phyloP scores from a whole-genome alignment of 2,888 invertebrate species.

The Pocota personata region DNA sequence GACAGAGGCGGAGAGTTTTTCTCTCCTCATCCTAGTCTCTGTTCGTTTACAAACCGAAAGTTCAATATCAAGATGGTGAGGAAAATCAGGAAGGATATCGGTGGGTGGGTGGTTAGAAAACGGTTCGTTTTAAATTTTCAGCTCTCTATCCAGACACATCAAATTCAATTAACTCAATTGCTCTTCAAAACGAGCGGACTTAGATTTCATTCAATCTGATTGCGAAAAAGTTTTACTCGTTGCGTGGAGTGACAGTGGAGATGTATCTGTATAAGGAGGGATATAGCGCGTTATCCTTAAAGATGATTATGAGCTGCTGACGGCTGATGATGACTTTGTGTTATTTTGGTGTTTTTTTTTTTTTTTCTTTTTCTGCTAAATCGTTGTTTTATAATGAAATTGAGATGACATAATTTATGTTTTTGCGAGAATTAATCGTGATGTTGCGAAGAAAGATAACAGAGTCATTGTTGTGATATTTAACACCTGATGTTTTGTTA shows the following conservation, averaged over 20 bases:
- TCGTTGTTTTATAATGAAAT: slow-evolving; percentile 35
- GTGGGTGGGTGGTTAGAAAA: background rate
- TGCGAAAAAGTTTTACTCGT: slow-evolving; percentile 18
- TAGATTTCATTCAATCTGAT: slow-evolving; percentile 60
- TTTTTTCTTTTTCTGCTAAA: slow-evolving; percentile 6
- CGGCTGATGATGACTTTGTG: slow-evolving; percentile 2
- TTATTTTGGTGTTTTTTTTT: background rate
- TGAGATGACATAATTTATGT: slow-evolving; percentile 44
- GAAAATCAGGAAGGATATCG: background rate
- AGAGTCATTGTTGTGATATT: slow-evolving; percentile 6
- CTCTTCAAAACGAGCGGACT: slow-evolving; percentile 64
- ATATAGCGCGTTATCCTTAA: background rate
- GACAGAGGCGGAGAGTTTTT: background rate
- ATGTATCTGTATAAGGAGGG: background rate
- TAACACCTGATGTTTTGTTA: slow-evolving; percentile 5
- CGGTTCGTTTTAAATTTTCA: slow-evolving; percentile 18
- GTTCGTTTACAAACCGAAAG: slow-evolving; percentile 35
- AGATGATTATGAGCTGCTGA: slow-evolving; percentile 11
- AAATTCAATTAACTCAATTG: slow-evolving; percentile 54
- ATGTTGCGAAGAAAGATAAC: background rate
- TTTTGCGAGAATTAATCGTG: slow-evolving; percentile 15
- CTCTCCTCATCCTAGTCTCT: background rate
- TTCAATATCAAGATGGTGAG: slow-evolving; percentile 6
- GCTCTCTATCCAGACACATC: slow-evolving; percentile 23
- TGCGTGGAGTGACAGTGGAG: background rate